Conservation (phyloP, 1,140 invertebrate genomes). For the Diuraphis noxia region DNA sequence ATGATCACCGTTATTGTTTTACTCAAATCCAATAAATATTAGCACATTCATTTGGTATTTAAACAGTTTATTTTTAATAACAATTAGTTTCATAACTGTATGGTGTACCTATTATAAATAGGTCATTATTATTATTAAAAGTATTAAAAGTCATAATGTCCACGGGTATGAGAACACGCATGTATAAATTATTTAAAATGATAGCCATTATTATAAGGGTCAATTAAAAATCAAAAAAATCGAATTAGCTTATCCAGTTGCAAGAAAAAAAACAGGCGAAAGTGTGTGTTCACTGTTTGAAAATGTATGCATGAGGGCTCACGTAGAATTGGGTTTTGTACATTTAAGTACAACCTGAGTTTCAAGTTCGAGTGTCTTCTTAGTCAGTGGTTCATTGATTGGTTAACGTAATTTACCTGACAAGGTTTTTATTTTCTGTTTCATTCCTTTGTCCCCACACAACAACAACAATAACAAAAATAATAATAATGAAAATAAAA, state of each 20-base stretch:
- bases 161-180: not conserved
- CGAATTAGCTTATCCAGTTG: not conserved
- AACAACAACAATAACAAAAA: not conserved
- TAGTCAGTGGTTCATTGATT: conserved; percentile 8
- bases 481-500: too few species aligned
- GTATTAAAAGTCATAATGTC: not conserved
- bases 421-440: conserved; percentile 5
- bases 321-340: not conserved
- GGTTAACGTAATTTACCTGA: conserved; percentile 30
- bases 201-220: not conserved
- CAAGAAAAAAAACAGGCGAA: not conserved
- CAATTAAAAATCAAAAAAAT: not conserved
- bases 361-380: conserved; percentile 15
- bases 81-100: not conserved
- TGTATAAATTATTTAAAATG: not conserved
- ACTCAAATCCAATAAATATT: not conserved
- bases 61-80: not conserved
- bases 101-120: not conserved
- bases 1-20: not conserved
- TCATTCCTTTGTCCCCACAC: conserved; percentile 8
- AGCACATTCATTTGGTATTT: not conserved
- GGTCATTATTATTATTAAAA: not conserved
- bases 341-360: not conserved
- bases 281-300: not conserved
- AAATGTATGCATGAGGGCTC: not conserved